Percentiles rank a stretch among this genome's conserved stretches.
Conservation (phyloP, 2,888 invertebrate genomes). For the Sphaerophoria taeniata region DNA sequence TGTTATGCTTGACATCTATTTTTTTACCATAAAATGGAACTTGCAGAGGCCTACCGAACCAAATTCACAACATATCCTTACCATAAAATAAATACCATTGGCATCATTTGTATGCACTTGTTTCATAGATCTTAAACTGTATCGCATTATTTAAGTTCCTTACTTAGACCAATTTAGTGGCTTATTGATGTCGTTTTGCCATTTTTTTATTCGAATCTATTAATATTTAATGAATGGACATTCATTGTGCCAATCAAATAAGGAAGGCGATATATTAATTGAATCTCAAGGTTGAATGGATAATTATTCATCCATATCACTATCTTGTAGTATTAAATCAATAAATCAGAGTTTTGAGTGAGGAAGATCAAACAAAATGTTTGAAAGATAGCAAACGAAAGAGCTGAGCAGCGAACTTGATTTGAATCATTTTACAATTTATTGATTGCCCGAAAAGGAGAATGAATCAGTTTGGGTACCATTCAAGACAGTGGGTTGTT, state of each 20-base stretch:
- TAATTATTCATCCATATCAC: not conserved
- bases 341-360: constrained; percentile 3
- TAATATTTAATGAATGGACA: constrained; percentile 27
- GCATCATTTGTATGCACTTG: not conserved
- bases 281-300: constrained; percentile 22
- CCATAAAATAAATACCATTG: constrained; percentile 24
- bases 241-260: constrained; percentile 27
- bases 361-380: not conserved
- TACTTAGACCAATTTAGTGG: constrained; percentile 17
- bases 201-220: constrained; percentile 25
- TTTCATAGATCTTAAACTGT: constrained; percentile 3
- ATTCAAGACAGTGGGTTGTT: constrained; percentile 1
- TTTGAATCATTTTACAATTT: not conserved
- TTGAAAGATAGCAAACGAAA: constrained; percentile 18
- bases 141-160: constrained; percentile 18
- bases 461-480: not conserved
- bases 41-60: constrained; percentile 16
- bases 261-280: constrained; percentile 21
- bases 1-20: not conserved
- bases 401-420: constrained; percentile 22
- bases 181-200: constrained; percentile 36
- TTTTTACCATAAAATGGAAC: constrained; percentile 15
- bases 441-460: not conserved
- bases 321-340: constrained; percentile 6
- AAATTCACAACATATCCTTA: constrained; percentile 32